A percentile compares a stretch with the other conserved stretches of the same genome.
Evolutionary conservation across 2,113 vertebrate species (phyloP).

Genomic region (Myotis yumanensis): DNA sequence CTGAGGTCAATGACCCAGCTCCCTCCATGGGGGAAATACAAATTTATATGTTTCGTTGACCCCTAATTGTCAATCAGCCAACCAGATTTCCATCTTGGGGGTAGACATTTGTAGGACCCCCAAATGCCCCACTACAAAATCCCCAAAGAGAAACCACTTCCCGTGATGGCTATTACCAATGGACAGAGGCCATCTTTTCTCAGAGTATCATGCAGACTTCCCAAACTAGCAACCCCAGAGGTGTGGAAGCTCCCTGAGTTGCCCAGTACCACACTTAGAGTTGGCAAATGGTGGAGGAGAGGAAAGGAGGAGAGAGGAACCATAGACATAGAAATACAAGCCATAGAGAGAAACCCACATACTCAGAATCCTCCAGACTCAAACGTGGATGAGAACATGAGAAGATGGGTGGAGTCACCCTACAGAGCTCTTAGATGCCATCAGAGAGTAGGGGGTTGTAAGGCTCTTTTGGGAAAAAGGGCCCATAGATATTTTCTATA

Average conservation of each 20-base stretch:
- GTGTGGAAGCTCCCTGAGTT: not conserved
- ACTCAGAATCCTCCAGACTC: not conserved
- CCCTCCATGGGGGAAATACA: not conserved
- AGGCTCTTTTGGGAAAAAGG: not conserved
- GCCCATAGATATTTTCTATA: not conserved
- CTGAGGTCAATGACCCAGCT: not conserved
- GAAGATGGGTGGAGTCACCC: not conserved
- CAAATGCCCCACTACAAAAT: not conserved
- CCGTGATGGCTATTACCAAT: not conserved
- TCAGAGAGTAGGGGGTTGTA: not conserved
- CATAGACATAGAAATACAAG: not conserved
- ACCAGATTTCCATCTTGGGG: not conserved
- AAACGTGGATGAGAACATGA: not conserved
- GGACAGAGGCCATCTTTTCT: not conserved
- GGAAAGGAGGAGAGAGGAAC: not conserved
- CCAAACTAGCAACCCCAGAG: not conserved
- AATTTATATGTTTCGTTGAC: not conserved
- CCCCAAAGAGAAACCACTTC: not conserved
- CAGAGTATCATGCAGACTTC: not conserved
- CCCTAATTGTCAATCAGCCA: not conserved
- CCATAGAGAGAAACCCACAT: not conserved
- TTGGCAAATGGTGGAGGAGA: not conserved
- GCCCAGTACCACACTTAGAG: not conserved
- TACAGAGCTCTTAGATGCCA: not conserved
- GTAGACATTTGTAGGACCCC: not conserved